phyloP scores from a whole-genome alignment of 2,797 vertebrate genomes.

The Tiaroga cobitis region DNA sequence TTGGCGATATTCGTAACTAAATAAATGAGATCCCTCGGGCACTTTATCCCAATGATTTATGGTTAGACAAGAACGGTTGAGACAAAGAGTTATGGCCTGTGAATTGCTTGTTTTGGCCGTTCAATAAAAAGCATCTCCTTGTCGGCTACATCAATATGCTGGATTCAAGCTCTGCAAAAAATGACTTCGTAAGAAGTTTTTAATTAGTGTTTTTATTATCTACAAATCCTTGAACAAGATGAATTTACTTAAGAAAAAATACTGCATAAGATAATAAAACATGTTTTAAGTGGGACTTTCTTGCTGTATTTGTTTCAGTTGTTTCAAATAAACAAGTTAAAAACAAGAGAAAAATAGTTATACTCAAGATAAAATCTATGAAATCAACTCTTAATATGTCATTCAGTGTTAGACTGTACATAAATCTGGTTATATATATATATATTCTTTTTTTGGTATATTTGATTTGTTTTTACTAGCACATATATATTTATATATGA shows the following conservation, averaged over 20 bases:
- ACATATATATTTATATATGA: neutral
- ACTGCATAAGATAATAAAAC: neutral
- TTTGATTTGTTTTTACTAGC: neutral
- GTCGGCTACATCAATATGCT: constrained; percentile 57
- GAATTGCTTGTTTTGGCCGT: constrained; percentile 83
- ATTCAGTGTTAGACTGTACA: neutral
- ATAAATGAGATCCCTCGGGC: constrained; percentile 74
- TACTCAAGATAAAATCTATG: neutral
- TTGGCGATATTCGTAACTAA: constrained; percentile 63
- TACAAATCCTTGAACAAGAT: neutral
- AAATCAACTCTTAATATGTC: neutral
- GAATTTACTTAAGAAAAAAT: neutral
- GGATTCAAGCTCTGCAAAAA: constrained; percentile 40
- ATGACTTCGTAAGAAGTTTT: neutral
- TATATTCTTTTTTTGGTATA: neutral
- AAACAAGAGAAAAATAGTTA: neutral
- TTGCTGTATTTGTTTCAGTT: neutral
- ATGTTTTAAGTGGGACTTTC: neutral
- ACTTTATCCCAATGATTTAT: constrained; percentile 81
- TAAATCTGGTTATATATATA: neutral
- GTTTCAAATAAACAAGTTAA: neutral
- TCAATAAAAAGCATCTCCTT: constrained; percentile 79
- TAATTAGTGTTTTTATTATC: neutral
- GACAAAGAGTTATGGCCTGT: constrained; percentile 83
- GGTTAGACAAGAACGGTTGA: constrained; percentile 79